A percentile compares a stretch with the other conserved stretches of the same genome.
Evolutionary conservation across 2,888 invertebrate genomes (phyloP).

Genomic region (Gymnocheta viridis): DNA sequence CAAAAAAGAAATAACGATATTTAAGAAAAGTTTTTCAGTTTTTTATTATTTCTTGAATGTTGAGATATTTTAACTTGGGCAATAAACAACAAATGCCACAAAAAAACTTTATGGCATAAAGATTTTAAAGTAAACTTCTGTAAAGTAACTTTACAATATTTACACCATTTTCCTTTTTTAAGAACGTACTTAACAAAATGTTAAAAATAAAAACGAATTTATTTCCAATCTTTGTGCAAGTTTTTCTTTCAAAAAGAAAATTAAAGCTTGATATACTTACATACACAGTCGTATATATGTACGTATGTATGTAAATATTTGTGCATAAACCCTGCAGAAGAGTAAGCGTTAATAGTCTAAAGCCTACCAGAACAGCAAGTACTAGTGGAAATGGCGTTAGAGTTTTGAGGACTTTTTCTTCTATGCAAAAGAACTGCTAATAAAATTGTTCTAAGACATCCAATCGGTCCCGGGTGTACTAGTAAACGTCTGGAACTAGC

Average conservation of each 20-base stretch:
- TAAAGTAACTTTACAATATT: neutral
- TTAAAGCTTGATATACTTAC: neutral
- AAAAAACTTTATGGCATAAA: constrained; percentile 1
- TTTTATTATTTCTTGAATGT: neutral
- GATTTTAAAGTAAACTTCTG: constrained; percentile 1
- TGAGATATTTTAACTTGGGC: constrained; percentile 2
- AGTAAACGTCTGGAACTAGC: no score
- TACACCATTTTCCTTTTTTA: neutral
- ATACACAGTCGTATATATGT: no score
- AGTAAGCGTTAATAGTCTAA: no score
- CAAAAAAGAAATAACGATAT: neutral
- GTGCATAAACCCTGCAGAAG: no score
- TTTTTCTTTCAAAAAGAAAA: neutral
- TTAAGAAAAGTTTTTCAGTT: neutral
- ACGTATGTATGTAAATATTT: no score
- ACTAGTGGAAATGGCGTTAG: no score
- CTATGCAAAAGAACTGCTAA: no score
- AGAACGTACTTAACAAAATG: neutral
- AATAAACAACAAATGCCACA: constrained; percentile 9
- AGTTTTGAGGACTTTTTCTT: no score
- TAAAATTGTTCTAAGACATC: no score
- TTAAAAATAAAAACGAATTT: neutral
- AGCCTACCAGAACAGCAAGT: no score
- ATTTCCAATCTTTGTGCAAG: neutral
- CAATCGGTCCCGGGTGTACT: no score